Conservation (phyloP, 2,797 vertebrate species). For the Galagoides demidoff region DNA sequence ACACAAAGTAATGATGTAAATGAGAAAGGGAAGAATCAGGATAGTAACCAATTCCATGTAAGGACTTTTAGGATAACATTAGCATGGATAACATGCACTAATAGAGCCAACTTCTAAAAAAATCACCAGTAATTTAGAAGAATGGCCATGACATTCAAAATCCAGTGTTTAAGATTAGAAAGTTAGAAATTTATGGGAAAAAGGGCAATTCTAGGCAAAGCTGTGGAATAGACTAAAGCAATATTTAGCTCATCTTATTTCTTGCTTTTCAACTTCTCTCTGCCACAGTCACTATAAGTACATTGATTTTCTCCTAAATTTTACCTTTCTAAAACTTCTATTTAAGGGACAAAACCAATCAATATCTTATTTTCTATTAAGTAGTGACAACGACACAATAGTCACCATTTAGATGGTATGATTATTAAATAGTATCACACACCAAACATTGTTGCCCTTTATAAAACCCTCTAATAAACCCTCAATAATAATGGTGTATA, state of each 20-base stretch:
- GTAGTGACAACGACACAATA: background rate
- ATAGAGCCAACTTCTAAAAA: background rate
- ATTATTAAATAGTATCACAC: background rate
- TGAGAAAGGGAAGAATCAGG: background rate
- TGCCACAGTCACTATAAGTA: background rate
- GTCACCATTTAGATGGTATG: background rate
- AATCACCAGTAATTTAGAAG: background rate
- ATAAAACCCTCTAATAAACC: background rate
- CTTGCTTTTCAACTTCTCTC: background rate
- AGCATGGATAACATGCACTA: background rate
- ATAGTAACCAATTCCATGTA: background rate
- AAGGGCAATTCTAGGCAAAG: background rate
- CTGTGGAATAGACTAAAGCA: background rate
- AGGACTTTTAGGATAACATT: background rate
- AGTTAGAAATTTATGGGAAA: background rate
- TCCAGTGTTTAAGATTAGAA: background rate
- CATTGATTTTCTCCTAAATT: constrained; percentile 57
- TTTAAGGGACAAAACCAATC: constrained; percentile 42
- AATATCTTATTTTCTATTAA: background rate
- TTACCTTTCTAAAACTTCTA: constrained; percentile 10
- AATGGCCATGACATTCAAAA: background rate
- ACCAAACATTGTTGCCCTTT: background rate
- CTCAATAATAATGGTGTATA: background rate
- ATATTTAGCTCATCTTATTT: background rate
- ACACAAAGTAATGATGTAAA: background rate